Evolutionary conservation across 1,140 invertebrate genomes (phyloP), one percentile per base, ranked within the genome.

Genomic region (Drosophila chauvacae): DNA sequence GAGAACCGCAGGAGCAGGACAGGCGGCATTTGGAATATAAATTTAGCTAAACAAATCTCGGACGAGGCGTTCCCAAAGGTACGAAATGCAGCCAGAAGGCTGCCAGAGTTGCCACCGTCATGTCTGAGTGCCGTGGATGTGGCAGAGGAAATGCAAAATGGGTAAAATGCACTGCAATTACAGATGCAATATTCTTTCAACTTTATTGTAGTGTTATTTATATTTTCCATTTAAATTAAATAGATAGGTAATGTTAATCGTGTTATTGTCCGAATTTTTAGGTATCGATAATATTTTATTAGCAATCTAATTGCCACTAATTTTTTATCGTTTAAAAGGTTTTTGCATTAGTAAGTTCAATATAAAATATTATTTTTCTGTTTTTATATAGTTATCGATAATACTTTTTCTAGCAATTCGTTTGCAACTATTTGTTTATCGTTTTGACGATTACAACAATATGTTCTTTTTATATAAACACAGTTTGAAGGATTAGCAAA

Each of bases 21-120:
- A 69, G 70, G 58, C 53, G 60, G 68, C 71, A 86, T 87, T 82
- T 87, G 63, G 70, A 88, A 83, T 64, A 87, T 87, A 82, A 82
- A 82, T 87, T 87, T 83, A 60, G 72, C 73, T 77, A 73, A 77
- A 73, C 80, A 83, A 87, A 87, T 88, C 84, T 88, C 76, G 68
- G 84, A 59, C 76, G 57, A 63, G 53, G 42, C 68, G 45, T n/a
- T 39, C 50, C 77, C 84, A 47, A 77, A 87, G 84, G 83, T 77
- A 75, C 26, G n/a, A n/a, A 23, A 23, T 30, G 33, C 26, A 26
- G 45, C 48, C 37, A 57, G 50, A n/a, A 26, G 50, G 11, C 35
- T 11, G 47, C 55, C 63, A 61, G 75, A 16, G 59, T 57, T 51
- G 45, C 53, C 45, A 59, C 68, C 37, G 30, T 42, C 51, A 72